Base-by-base conservation (phyloP, 2,113 vertebrate species). In the Cynopterus brachyotis region DNA sequence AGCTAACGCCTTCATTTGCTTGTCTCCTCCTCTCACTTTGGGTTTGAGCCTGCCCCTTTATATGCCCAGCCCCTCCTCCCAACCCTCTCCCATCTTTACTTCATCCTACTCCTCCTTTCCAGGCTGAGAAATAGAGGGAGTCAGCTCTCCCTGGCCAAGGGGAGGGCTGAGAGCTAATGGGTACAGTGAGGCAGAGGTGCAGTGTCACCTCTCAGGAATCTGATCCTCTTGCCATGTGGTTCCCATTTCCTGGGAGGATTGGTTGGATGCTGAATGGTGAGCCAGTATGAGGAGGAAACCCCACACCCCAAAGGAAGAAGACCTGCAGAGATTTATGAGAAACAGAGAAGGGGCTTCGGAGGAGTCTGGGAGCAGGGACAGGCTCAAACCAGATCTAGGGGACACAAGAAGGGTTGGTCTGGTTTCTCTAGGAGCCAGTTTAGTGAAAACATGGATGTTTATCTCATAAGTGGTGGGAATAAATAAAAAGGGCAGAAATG, bases 211-310 rank as follows among this genome's bases (percentile, higher is more conserved):
- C 83, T 40, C 85, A 86, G 87, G 92, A 9, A 81, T 91, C 97
- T 69, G 28, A 1, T 75, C 37, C 37, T 91, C 45, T 15, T 57
- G 37, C 15, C 32, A 37, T 47, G 91, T 80, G 91, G 40, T 79
- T 97, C 94, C n/a, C 47, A 47, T 90, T 97, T 97, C 50, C 93
- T 53, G 59, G 59, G 57, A 47, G n/a, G n/a, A n/a, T n/a, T 13
- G n/a, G 45, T 45, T 79, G 64, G 42, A 76, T 78, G 62, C 32
- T 91, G 35, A 80, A 79, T 72, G 37, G 42, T 35, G 73, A 78
- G 78, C 85, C 45, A 20, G n/a, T 2, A 13, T 66, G 50, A 89
- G 57, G 45, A 81, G 35, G 32, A 57, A 30, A 50, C 47, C 60
- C 91, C 69, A 76, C 79, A 64, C 37, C 69, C 4, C 0, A 20